phyloP scores from a whole-genome alignment of 2,888 invertebrate genomes.

The Leptopilina syphax region DNA sequence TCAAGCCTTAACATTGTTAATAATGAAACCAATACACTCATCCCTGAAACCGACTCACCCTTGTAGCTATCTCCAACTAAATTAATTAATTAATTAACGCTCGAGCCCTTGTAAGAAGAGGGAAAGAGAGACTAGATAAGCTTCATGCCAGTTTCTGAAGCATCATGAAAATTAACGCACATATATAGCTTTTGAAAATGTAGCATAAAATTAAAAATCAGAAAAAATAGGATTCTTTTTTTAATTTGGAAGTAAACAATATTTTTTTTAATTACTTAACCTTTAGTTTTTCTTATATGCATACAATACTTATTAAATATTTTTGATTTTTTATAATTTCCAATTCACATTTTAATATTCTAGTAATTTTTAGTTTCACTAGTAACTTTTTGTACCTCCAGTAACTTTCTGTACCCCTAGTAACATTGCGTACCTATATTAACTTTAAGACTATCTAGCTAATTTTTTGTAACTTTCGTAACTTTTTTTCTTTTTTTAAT shows the following conservation, averaged over 20 bases:
- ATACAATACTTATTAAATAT: no score
- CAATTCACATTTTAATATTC: no score
- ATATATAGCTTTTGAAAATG: background rate
- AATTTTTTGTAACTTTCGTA: no score
- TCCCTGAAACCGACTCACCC: constrained; percentile 43
- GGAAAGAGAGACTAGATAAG: constrained; percentile 42
- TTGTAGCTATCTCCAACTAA: constrained; percentile 53
- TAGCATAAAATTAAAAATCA: background rate
- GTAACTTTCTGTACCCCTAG: no score
- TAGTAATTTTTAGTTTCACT: no score
- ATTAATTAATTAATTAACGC: constrained; percentile 66
- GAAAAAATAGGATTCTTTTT: background rate
- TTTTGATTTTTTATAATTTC: no score
- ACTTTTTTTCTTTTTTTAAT: no score
- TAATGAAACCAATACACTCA: constrained; percentile 64
- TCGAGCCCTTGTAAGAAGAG: constrained; percentile 48
- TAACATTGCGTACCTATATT: no score
- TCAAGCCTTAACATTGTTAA: constrained; percentile 60
- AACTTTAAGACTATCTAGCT: no score
- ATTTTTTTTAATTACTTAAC: background rate
- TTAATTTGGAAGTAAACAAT: background rate
- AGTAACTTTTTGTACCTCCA: no score
- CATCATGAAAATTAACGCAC: constrained; percentile 38
- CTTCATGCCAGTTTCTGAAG: constrained; percentile 42
- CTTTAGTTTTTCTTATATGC: no score